phyloP scores from a whole-genome alignment of 1,140 invertebrate genomes.

The Brachionus rubens region DNA sequence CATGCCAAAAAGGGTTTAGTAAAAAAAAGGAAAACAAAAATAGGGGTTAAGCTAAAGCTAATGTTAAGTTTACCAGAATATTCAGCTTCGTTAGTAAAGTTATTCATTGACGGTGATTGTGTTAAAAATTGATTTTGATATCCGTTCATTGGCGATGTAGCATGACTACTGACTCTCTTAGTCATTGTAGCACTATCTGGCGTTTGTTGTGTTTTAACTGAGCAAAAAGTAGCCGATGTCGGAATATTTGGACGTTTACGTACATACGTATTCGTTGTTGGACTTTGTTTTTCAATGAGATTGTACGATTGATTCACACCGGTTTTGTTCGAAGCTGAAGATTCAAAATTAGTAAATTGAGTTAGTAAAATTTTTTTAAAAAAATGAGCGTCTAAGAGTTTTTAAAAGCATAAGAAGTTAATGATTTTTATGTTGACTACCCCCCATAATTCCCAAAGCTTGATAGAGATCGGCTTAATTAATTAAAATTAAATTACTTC shows the following conservation, averaged over 20 bases:
- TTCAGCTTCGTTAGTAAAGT: constrained; percentile 29
- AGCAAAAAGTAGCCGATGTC: constrained; percentile 23
- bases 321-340: constrained; percentile 26
- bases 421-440: too few relatives aligned
- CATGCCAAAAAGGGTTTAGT: too few relatives aligned
- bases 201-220: neutral
- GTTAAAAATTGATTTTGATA: neutral
- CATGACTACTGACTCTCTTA: neutral
- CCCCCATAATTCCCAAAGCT: too few relatives aligned
- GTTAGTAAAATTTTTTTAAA: neutral
- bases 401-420: neutral
- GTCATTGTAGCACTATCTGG: neutral
- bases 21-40: too few relatives aligned
- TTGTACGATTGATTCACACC: neutral
- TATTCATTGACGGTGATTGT: constrained; percentile 8
- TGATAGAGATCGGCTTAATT: too few relatives aligned
- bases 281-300: neutral
- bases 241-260: constrained; percentile 1
- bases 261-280: neutral
- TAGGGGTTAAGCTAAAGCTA: neutral
- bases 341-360: constrained; percentile 1
- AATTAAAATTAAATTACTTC: constrained; percentile 38
- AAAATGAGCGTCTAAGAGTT: neutral
- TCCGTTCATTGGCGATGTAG: neutral
- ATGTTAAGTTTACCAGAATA: constrained; percentile 6